Evolutionary conservation across 1,140 invertebrate genomes (phyloP).

Genomic region (Dermatophagoides farinae): DNA sequence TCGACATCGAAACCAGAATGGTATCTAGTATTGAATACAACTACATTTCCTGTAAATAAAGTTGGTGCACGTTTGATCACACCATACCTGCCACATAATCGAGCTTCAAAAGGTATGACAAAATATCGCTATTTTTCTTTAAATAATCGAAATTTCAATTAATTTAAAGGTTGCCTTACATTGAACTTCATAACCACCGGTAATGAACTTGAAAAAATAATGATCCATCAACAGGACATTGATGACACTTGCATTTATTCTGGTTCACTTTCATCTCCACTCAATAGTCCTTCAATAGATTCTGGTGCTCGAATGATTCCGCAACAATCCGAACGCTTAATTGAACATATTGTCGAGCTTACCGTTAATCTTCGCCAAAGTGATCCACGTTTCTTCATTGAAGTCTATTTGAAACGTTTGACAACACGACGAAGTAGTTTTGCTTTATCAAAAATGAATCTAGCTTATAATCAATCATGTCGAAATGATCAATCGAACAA

Average conservation of each 20-base stretch:
- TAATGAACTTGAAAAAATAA: not conserved
- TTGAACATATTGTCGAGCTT: not conserved
- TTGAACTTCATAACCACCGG: not conserved
- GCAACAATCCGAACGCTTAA: not conserved
- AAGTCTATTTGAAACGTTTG: not conserved
- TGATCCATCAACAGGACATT: not conserved
- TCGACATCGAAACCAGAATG: not conserved
- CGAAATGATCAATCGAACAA: not conserved
- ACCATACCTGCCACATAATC: not conserved
- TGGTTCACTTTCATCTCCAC: not conserved
- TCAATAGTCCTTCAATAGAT: not conserved
- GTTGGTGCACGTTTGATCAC: constrained; percentile 3
- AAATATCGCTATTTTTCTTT: not conserved
- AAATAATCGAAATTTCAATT: not conserved
- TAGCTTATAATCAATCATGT: not conserved
- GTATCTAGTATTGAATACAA: constrained; percentile 4
- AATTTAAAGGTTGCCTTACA: not conserved
- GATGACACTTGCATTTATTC: not conserved
- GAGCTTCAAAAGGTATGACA: not conserved
- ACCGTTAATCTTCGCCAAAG: not conserved
- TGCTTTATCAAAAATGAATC: not conserved
- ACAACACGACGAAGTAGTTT: not conserved
- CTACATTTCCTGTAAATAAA: not conserved
- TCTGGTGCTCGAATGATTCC: not conserved
- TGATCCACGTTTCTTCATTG: not conserved